A percentile compares a stretch with the other conserved stretches of the same genome.
phyloP scores from a whole-genome alignment of 2,797 vertebrate genomes.

The Heteromormyrus szaboi region DNA sequence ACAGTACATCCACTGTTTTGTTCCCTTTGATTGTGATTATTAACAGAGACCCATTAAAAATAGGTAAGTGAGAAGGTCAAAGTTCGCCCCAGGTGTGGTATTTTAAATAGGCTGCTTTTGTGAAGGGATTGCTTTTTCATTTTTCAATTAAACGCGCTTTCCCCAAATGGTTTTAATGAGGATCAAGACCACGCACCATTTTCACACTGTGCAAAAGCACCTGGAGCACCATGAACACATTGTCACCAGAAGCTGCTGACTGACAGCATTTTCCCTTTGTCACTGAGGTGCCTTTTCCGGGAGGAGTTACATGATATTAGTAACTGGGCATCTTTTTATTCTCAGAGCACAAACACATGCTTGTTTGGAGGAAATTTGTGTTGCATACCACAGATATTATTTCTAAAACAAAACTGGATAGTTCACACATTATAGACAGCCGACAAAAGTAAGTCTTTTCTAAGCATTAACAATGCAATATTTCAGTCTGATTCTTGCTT shows the following conservation, averaged over 20 bases:
- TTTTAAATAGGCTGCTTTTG: slow-evolving; percentile 26
- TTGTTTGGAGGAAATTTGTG: not conserved
- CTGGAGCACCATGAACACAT: slow-evolving; percentile 5
- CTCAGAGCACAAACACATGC: not conserved
- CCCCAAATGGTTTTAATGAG: slow-evolving; percentile 25
- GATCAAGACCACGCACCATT: slow-evolving; percentile 18
- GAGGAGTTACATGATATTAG: slow-evolving; percentile 14
- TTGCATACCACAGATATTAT: not conserved
- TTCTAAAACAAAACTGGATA: not conserved
- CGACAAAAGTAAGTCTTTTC: not conserved
- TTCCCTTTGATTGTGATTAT: slow-evolving; percentile 22
- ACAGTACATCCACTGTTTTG: not conserved
- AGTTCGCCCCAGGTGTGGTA: slow-evolving; percentile 14
- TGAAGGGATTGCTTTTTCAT: slow-evolving; percentile 20
- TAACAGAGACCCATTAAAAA: slow-evolving; percentile 19
- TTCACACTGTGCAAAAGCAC: not conserved
- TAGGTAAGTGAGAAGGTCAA: slow-evolving; percentile 24
- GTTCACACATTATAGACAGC: not conserved
- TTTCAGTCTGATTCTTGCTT: not conserved
- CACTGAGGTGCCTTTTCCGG: slow-evolving; percentile 22
- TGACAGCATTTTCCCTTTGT: slow-evolving; percentile 19
- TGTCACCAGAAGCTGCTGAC: slow-evolving; percentile 1
- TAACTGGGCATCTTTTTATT: not conserved
- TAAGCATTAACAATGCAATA: not conserved
- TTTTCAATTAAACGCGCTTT: slow-evolving; percentile 25